Evolutionary conservation across 2,113 vertebrate genomes (phyloP), one percentile per base, ranked within the genome.

Genomic region (Raphicerus campestris): DNA sequence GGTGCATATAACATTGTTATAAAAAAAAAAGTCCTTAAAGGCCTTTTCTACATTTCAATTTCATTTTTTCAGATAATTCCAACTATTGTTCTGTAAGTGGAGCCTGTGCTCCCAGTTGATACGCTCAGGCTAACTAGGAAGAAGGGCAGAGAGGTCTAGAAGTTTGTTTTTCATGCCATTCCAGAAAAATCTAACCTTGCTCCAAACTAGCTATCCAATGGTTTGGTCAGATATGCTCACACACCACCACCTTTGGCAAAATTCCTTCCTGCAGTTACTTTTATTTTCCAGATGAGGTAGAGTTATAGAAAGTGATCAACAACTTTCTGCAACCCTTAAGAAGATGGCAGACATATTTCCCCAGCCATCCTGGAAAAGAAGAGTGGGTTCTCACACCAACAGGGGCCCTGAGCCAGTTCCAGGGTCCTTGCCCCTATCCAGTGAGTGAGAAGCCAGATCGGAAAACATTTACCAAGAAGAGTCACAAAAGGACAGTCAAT

Each of bases 211-310:
- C 11, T 39, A 4, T 35, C 47, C 30, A 39, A 55, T 2, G 17
- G 10, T 94, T 42, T 2, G 9, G 30, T 78, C 32, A 77, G 49
- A 60, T 77, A 51, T 26, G 28, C 39, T 22, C 47, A 61, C 2
- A 45, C 56, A 73, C 39, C 32, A 66, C 51, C 32, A 86, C 0
- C 39, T 92, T 73, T 92, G 73, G 80, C 32, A 94, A 42, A 94
- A 47, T 56, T 49, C 30, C 22, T 93, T 94, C 35, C 39, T 45
- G 32, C 1, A 39, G 28, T 51, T 87, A 86, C n/a, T 93, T 96
- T 56, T 55, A 83, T 47, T 89, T 98, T 96, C 83, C 70, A 95
- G 88, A 73, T 32, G 45, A 96, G 17, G 13, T 35, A 7, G n/a
- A 20, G 39, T 70, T 45, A 35, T 15, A 10, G 28, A 35, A 63